Base-by-base conservation (phyloP, 1,140 invertebrate species). In the Rhizoglyphus robini region DNA sequence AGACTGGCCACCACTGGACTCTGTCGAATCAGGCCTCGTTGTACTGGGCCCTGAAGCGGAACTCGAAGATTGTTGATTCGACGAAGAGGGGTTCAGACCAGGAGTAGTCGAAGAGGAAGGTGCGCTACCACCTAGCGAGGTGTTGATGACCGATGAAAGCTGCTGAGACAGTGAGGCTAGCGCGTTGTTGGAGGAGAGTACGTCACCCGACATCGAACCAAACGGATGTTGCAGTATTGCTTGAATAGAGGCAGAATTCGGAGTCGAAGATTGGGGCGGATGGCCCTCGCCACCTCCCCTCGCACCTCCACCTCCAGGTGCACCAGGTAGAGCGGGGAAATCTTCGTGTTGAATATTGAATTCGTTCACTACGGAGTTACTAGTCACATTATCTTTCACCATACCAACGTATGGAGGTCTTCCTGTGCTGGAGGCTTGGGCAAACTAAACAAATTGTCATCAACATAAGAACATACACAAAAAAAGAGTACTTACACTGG, bases 341-440 rank as follows among this genome's bases (percentile, higher is more conserved):
- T 99, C 96, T 80, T 99, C 95, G 69, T 86, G 90, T 70, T 91
- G 94, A 84, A 98, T 96, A 69, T 88, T 90, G 79, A 97, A 98
- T 78, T 96, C 94, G 72, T 85, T 90, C 70, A 88, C 82, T 77
- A 93, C 88, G 32, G 64, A 65, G 63, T 69, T 71, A 30, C 66
- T 66, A 13, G 87, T 84, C 72, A 87, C 87, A 66, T 88, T 88
- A 76, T 92, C 88, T 78, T 95, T 95, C 68, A 96, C 91, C 88
- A 94, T 93, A 73, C 90, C 90, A 76, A 93, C 89, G 31, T 69
- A 69, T 29, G 60, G 20, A 20, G 61, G 65, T 31, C 68, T 34
- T 36, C 41, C 30, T 11, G 60, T 51, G 5, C 38, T 36, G 29
- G 36, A 15, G 46, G 68, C n/a, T 23, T n/a, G n/a, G 8, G 36